Conservation (phyloP, 2,113 vertebrate species). For the Hemichromis elongatus region DNA sequence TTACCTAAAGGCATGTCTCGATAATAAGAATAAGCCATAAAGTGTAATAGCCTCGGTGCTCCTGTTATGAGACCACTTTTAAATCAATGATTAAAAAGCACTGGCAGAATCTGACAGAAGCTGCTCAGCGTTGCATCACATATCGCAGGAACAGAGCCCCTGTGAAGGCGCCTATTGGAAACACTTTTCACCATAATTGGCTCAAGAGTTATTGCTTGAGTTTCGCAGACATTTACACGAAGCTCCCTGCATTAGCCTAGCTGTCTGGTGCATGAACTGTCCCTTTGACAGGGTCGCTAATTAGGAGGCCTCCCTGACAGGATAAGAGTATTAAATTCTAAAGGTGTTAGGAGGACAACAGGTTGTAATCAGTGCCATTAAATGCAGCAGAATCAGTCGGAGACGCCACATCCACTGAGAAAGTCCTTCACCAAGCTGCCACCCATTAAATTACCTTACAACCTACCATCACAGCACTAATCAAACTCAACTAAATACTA, state of each 20-base stretch:
- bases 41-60: conserved; percentile 11
- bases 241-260: conserved; percentile 19
- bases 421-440: not conserved
- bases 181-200: conserved; percentile 53
- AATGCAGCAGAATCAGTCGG: not conserved
- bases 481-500: not conserved
- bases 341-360: not conserved
- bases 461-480: not conserved
- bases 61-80: conserved; percentile 13
- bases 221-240: conserved; percentile 44
- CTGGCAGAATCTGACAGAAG: conserved; percentile 40
- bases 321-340: not conserved
- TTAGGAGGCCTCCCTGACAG: not conserved
- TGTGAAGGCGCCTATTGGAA: conserved; percentile 39
- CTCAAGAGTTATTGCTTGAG: conserved; percentile 27
- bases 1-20: not conserved
- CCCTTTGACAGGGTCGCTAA: not conserved
- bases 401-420: not conserved
- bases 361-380: not conserved
- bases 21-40: not conserved
- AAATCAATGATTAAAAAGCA: conserved; percentile 45
- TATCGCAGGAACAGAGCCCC: conserved; percentile 49
- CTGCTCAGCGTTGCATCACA: conserved; percentile 45
- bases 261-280: conserved; percentile 9
- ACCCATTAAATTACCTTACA: not conserved